phyloP scores from a whole-genome alignment of 2,797 vertebrate genomes.

The Sebastes minor region DNA sequence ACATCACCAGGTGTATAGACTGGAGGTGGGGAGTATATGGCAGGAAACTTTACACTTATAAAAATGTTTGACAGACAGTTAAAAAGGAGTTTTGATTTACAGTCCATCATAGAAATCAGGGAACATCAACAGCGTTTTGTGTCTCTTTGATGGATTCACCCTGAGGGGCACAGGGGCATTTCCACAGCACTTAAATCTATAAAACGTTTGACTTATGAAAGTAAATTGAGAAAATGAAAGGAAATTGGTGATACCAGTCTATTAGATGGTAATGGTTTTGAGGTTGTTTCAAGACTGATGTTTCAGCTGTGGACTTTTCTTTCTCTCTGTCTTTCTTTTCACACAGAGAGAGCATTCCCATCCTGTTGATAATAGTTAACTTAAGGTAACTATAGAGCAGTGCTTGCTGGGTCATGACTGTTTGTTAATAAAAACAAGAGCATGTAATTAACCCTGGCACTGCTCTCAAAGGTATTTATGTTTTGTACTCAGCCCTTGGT shows the following conservation, averaged over 20 bases:
- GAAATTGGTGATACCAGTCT: not conserved
- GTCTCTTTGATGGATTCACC: conserved; percentile 46
- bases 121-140: conserved; percentile 37
- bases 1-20: conserved; percentile 17
- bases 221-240: conserved; percentile 10
- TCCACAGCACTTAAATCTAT: conserved; percentile 20
- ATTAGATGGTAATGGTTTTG: conserved; percentile 16
- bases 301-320: not conserved
- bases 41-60: conserved; percentile 24
- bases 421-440: conserved; percentile 37
- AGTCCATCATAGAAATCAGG: conserved; percentile 24
- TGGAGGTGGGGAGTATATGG: conserved; percentile 11
- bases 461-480: not conserved
- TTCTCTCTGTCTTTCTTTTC: not conserved
- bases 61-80: conserved; percentile 51
- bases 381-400: conserved; percentile 1
- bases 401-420: conserved; percentile 16
- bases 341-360: not conserved
- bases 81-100: conserved; percentile 60
- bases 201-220: conserved; percentile 7
- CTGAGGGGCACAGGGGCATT: conserved; percentile 26
- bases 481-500: conserved; percentile 16
- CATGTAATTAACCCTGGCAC: conserved; percentile 36
- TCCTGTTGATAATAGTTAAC: not conserved
- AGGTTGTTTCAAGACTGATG: not conserved